Conservation (phyloP, 2,797 vertebrate genomes). For the Erethizon dorsatum region DNA sequence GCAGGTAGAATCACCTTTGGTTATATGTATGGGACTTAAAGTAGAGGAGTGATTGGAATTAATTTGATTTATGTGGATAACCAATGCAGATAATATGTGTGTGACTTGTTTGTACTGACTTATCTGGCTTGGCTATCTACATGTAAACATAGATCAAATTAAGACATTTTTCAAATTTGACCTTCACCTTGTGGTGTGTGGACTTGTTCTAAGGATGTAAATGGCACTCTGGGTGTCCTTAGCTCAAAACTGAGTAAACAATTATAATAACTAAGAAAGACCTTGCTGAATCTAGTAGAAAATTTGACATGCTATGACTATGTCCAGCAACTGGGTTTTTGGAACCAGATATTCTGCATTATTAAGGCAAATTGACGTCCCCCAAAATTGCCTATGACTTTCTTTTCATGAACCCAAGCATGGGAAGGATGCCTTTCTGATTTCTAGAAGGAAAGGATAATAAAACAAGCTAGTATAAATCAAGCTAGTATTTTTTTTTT, state of each 20-base stretch:
- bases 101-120: slow-evolving; percentile 74
- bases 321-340: background rate
- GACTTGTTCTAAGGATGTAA: slow-evolving; percentile 64
- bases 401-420: slow-evolving; percentile 47
- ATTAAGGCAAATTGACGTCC: background rate
- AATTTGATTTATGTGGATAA: slow-evolving; percentile 77
- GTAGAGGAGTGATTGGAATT: slow-evolving; percentile 56
- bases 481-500: too few relatives aligned
- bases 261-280: slow-evolving; percentile 63
- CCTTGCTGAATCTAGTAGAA: slow-evolving; percentile 54
- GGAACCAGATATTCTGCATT: slow-evolving; percentile 33
- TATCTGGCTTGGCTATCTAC: slow-evolving; percentile 50
- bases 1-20: slow-evolving; percentile 46
- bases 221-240: slow-evolving; percentile 57
- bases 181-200: slow-evolving; percentile 54
- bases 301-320: background rate
- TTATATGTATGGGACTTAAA: slow-evolving; percentile 58
- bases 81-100: slow-evolving; percentile 68
- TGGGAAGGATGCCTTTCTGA: slow-evolving; percentile 10
- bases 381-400: background rate
- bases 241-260: slow-evolving; percentile 68
- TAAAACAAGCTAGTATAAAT: background rate
- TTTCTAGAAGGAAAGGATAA: background rate
- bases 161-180: slow-evolving; percentile 73
- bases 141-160: slow-evolving; percentile 78